phyloP scores from a whole-genome alignment of 2,888 invertebrate species.

The Ichneumoninae sp. region DNA sequence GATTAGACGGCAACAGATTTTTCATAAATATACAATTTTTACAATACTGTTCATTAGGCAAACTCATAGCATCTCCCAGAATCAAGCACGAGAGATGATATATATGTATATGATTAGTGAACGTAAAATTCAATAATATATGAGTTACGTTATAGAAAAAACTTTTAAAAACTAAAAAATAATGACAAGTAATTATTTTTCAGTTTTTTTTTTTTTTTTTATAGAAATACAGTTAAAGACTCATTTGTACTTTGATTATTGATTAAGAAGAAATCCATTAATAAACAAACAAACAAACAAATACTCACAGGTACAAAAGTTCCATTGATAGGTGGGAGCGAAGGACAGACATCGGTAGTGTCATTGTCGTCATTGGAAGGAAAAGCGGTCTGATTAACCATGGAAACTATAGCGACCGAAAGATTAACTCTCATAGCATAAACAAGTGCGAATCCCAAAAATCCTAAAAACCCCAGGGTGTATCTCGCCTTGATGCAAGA shows the following conservation, averaged over 20 bases:
- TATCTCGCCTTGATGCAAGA: slow-evolving; percentile 90
- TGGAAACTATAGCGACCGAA: slow-evolving; percentile 97
- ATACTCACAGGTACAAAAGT: slow-evolving; percentile 78
- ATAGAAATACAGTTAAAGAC: slow-evolving; percentile 5
- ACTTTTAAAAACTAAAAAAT: slow-evolving; percentile 13
- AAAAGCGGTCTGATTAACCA: slow-evolving; percentile 92
- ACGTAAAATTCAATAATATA: too few relatives aligned
- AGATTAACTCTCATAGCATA: slow-evolving; percentile 96
- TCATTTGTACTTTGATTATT: too few relatives aligned
- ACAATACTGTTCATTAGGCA: background rate
- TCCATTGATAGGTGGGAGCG: slow-evolving; percentile 81
- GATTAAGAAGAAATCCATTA: too few relatives aligned
- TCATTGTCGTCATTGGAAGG: slow-evolving; percentile 85
- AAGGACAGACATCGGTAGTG: slow-evolving; percentile 88
- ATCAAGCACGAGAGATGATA: background rate
- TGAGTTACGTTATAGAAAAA: too few relatives aligned
- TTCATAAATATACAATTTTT: background rate
- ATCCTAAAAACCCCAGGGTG: slow-evolving; percentile 93
- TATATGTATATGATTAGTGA: too few relatives aligned
- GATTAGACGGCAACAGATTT: background rate
- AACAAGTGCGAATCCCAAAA: slow-evolving; percentile 94
- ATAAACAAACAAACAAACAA: too few relatives aligned
- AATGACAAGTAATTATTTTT: too few relatives aligned
- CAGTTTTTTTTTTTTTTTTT: background rate
- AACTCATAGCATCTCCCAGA: too few relatives aligned